Evolutionary conservation across 2,797 vertebrate genomes (phyloP), one percentile per base, ranked within the genome.

Genomic region (Dallia pectoralis): DNA sequence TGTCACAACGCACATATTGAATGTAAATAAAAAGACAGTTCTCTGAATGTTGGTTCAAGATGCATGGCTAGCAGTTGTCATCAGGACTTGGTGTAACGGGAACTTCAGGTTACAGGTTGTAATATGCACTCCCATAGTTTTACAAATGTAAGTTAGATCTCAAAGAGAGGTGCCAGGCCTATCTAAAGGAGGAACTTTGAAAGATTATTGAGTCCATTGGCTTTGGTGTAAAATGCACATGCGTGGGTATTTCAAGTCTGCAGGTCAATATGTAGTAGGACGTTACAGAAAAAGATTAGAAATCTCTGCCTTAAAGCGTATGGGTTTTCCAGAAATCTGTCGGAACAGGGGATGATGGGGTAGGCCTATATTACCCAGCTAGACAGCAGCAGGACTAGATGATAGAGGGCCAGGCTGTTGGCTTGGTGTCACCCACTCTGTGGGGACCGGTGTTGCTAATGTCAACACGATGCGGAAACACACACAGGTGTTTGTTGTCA

Each of bases 11-110:
- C 62, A 75, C 66, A 78, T 4, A 69, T 32, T 61, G 15, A 18
- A 71, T 70, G 49, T 62, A 81, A 83, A 75, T 86, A 82, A 79
- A 86, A 40, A 27, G 53, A 49, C 16, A 18, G 25, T 27, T 30
- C 29, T 33, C 48, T 4, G n/a, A 69, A 18, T n/a, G 48, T 51
- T 32, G 15, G 30, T 14, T 18, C 8, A 32, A 64, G 62, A 18
- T 49, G 27, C 48, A 5, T 64, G 66, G 16, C 48, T 30, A 11
- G 53, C 47, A 18, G 25, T 47, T 51, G 67, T 30, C 3, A 32
- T 7, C 7, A 44, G 11, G 7, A 44, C 14, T 44, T 12, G 40
- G 11, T 44, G 40, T 32, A 18, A 16, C 30, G 18, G 18, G 29
- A 2, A 63, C 5, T 56, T 25, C 6, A n/a, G 40, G 40, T 44